These are phyloP conservation scores for Calyptommatus sinebrachiatus DNA, from an alignment of 2,113 vertebrate genomes.

Conservation along the genomic window DNA sequence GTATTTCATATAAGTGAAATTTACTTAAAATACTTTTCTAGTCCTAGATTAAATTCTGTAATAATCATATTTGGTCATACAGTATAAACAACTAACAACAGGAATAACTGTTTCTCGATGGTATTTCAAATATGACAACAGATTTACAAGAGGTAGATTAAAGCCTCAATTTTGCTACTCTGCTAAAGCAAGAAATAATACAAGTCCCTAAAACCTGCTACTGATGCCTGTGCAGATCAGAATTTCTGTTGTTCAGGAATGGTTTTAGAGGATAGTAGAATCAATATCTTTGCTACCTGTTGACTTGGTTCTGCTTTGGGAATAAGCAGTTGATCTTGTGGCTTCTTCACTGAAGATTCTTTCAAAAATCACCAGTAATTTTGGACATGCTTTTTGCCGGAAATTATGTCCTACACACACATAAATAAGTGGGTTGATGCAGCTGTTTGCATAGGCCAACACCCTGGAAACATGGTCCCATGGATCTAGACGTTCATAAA, in stretches of 20 bases:
- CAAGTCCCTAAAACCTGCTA: too few species aligned
- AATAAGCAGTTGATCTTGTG: conserved; percentile 17
- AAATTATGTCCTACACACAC: conserved; percentile 79
- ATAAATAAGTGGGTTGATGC: conserved; percentile 80
- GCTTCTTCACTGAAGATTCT: conserved; percentile 71
- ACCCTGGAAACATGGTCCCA: conserved; percentile 68
- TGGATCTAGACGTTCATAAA: background rate
- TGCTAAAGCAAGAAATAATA: background rate
- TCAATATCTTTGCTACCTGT: conserved; percentile 18
- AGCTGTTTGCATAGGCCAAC: conserved; percentile 79
- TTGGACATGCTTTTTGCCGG: conserved; percentile 66
- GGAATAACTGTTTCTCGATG: background rate
- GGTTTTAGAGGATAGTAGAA: conserved; percentile 15
- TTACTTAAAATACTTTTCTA: too few species aligned
- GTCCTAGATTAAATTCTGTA: background rate
- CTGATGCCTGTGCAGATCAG: too few species aligned
- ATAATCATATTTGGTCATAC: background rate
- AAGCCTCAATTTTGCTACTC: too few species aligned
- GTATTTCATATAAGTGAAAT: too few species aligned
- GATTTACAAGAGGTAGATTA: background rate
- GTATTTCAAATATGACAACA: background rate
- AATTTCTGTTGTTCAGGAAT: fast-evolving
- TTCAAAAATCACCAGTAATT: conserved; percentile 69
- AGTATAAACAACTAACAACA: background rate
- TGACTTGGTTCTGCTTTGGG: conserved; percentile 48